Evolutionary conservation across 2,113 vertebrate species (phyloP).

Genomic region (Trematocara zebra): DNA sequence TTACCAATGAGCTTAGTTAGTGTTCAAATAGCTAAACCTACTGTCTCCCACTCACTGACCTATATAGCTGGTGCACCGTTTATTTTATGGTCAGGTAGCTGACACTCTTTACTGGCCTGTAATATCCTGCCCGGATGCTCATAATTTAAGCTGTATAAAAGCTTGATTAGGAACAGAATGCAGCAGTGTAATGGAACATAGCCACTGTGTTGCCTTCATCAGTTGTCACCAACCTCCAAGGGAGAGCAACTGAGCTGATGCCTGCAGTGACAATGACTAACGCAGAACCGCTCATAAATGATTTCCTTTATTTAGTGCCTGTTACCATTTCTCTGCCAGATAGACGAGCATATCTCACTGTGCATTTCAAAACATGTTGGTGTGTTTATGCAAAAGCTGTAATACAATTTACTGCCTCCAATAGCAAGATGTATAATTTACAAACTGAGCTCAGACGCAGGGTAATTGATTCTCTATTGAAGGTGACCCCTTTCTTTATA

Average conservation of each 20-base stretch:
- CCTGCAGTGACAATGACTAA: slow-evolving; percentile 47
- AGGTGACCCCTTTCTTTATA: slow-evolving; percentile 83
- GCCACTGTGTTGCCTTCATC: slow-evolving; percentile 33
- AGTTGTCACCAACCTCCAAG: slow-evolving; percentile 42
- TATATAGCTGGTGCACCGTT: slow-evolving; percentile 20
- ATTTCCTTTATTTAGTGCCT: slow-evolving; percentile 44
- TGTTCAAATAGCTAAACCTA: not conserved
- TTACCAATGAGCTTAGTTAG: not conserved
- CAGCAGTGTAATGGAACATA: slow-evolving; percentile 50
- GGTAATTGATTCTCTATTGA: slow-evolving; percentile 84
- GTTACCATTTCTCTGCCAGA: slow-evolving; percentile 68
- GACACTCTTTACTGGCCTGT: slow-evolving; percentile 54
- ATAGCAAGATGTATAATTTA: slow-evolving; percentile 83
- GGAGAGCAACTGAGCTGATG: slow-evolving; percentile 10
- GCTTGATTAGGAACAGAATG: slow-evolving; percentile 62
- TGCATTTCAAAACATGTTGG: slow-evolving; percentile 79
- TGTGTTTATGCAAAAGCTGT: slow-evolving; percentile 80
- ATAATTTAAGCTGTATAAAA: slow-evolving; percentile 56
- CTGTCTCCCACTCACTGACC: slow-evolving; percentile 16
- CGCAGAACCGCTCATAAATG: slow-evolving; percentile 30
- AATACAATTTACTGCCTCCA: slow-evolving; percentile 83
- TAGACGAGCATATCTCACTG: slow-evolving; percentile 58
- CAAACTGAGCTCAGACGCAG: slow-evolving; percentile 72
- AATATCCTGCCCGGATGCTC: slow-evolving; percentile 48
- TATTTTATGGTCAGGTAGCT: slow-evolving; percentile 54